Evolutionary conservation across 53 echinoderm and acorn worm genomes (phyloP).

Genomic region (Apostichopus leukothele): DNA sequence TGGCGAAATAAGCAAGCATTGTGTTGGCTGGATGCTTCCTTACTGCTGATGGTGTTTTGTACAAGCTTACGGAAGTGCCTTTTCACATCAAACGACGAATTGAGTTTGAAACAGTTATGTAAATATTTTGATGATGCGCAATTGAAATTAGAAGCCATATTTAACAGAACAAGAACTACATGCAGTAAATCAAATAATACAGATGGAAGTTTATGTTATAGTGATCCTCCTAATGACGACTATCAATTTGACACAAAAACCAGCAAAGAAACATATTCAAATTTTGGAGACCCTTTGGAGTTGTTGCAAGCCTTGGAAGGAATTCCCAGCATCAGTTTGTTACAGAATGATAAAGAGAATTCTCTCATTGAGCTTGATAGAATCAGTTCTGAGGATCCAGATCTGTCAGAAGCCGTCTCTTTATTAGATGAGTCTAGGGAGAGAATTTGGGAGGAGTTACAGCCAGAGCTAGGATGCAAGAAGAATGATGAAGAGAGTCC

Average conservation of each 20-base stretch:
- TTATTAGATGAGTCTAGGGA: slow-evolving; percentile 50
- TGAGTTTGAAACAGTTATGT: slow-evolving; percentile 66
- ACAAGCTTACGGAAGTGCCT: slow-evolving; percentile 69
- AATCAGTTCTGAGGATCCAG: neutral
- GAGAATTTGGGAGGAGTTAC: slow-evolving; percentile 59
- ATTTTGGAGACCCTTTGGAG: slow-evolving; percentile 1
- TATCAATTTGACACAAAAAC: neutral
- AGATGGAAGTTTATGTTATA: neutral
- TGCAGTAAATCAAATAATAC: neutral
- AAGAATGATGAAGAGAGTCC: slow-evolving; percentile 71
- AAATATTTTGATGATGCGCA: slow-evolving; percentile 69
- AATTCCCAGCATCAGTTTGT: neutral
- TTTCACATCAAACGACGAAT: slow-evolving; percentile 40
- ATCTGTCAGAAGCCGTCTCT: neutral
- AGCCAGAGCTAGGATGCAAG: slow-evolving; percentile 60
- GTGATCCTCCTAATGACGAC: neutral
- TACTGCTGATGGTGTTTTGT: slow-evolving; percentile 68
- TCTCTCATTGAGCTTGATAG: neutral
- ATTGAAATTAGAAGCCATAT: neutral
- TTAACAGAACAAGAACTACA: neutral
- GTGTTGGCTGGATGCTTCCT: slow-evolving; percentile 90
- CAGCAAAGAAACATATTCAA: neutral
- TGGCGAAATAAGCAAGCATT: slow-evolving; percentile 76
- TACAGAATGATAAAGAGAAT: neutral
- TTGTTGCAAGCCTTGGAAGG: slow-evolving; percentile 12